Conservation (phyloP, 2,888 invertebrate species). For the Drosophila pegasa region DNA sequence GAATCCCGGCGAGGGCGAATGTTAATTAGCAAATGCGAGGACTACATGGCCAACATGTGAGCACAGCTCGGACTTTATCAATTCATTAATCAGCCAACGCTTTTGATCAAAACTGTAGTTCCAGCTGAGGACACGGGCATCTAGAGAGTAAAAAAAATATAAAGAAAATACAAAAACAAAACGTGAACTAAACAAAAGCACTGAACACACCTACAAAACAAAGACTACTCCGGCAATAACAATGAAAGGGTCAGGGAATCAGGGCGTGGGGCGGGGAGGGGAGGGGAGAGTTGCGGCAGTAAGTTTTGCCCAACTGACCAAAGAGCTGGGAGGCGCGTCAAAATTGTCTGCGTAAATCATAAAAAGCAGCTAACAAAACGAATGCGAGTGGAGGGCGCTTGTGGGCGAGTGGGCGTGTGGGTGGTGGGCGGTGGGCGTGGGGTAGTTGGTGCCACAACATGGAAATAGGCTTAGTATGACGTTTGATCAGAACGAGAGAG, state of each 20-base stretch:
- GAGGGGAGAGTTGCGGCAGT: slow-evolving; percentile 22
- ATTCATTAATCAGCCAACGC: slow-evolving; percentile 74
- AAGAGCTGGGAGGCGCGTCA: slow-evolving; percentile 51
- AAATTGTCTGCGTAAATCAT: slow-evolving; percentile 72
- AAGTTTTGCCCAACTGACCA: slow-evolving; percentile 51
- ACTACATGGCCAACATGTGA: slow-evolving; percentile 38
- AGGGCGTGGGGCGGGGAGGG: too few relatives aligned
- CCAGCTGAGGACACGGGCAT: slow-evolving; percentile 25
- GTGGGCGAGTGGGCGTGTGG: neutral
- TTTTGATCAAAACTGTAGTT: slow-evolving; percentile 51
- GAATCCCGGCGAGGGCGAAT: slow-evolving; percentile 43
- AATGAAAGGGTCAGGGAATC: slow-evolving; percentile 20
- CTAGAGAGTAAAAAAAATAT: neutral
- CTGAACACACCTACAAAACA: slow-evolving; percentile 61
- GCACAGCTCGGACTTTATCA: slow-evolving; percentile 50
- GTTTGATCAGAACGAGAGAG: slow-evolving; percentile 66
- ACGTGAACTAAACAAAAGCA: slow-evolving; percentile 39
- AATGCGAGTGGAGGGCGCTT: slow-evolving; percentile 36
- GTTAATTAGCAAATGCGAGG: slow-evolving; percentile 73
- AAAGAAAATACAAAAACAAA: neutral
- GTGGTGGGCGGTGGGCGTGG: slow-evolving; percentile 1
- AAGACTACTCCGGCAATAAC: slow-evolving; percentile 34
- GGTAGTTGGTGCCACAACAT: slow-evolving; percentile 7
- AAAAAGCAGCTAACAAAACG: slow-evolving; percentile 57
- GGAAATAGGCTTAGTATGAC: slow-evolving; percentile 61